Conservation (phyloP, 2,888 invertebrate genomes). For the Phaonia tiefii region DNA sequence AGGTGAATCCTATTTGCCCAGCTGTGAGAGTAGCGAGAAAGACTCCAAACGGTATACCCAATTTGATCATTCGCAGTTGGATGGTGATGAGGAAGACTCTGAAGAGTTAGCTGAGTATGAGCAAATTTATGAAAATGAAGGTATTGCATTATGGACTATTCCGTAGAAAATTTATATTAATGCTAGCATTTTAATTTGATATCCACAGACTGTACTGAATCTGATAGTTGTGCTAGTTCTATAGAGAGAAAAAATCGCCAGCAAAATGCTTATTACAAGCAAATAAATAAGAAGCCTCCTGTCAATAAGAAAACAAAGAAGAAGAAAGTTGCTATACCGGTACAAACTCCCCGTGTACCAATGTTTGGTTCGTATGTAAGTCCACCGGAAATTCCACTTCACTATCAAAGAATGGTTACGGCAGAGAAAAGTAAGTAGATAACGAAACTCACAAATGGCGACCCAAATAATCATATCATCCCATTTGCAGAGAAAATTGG, state of each 20-base stretch:
- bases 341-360: constrained; percentile 91
- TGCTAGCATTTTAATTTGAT: not conserved
- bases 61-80: constrained; percentile 87
- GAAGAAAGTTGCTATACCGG: constrained; percentile 90
- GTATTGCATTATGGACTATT: constrained; percentile 72
- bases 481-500: constrained; percentile 71
- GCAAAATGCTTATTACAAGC: constrained; percentile 83
- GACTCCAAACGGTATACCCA: constrained; percentile 78
- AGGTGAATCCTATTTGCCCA: constrained; percentile 76
- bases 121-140: constrained; percentile 85
- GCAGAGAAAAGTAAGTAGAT: constrained; percentile 77
- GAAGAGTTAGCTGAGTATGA: constrained; percentile 88
- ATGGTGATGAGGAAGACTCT: constrained; percentile 86
- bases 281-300: constrained; percentile 85
- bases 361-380: constrained; percentile 86
- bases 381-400: constrained; percentile 84
- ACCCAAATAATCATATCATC: no score
- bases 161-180: not conserved
- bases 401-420: constrained; percentile 81
- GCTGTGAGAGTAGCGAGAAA: constrained; percentile 73
- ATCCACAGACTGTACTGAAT: constrained; percentile 90
- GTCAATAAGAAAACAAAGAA: constrained; percentile 87
- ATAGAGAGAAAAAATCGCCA: constrained; percentile 83
- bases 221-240: constrained; percentile 89
- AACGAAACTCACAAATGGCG: not conserved